Evolutionary conservation across 2,888 invertebrate species (phyloP), one percentile per base, ranked within the genome.

Genomic region (Synergus gifuensis): DNA sequence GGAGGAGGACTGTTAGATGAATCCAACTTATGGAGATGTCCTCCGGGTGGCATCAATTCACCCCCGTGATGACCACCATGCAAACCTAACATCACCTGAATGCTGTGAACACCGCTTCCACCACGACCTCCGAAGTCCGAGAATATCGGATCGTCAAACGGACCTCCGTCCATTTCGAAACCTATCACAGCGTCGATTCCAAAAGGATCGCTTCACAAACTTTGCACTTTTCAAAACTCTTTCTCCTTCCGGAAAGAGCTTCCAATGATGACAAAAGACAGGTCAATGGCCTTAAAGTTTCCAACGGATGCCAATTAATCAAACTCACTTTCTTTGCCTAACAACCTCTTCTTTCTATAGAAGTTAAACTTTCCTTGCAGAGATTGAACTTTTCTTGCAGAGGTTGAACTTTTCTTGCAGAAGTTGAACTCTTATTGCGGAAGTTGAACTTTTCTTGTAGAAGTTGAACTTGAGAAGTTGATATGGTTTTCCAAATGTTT

Each of bases 101-200:
- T 94, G 85, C 94, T 94, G 87, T 95, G 94, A 77, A 94, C 94
- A 60, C 94, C 95, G 49, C 92, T 92, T 2, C 93, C 92, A 83
- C 93, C 93, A 12, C 95, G 93, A 86, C 94, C 94, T 46, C 94
- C 93, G 89, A 96, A 97, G 92, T 97, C 97, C 85, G 94, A 94
- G 92, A 97, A 97, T 90, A 96, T 95, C 88, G 96, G 96, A 90
- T 97, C 97, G 91, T 97, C 97, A 92, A 97, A 94, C 49, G 94
- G 94, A 76, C 93, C 93, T 85, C 93, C 95, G 92, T 96, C 96
- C 96, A 97, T 95, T 92, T 54, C 73, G 11, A 54, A 28, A 22
- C 4, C 22, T 28, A 4, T 5, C 60, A 1, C 12, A 28, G 4
- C 18, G 22, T 60, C 0, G 28, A 60, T 60, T 54, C n/a, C 9